phyloP scores from a whole-genome alignment of 2,113 vertebrate species.

The Heterochromis multidens region DNA sequence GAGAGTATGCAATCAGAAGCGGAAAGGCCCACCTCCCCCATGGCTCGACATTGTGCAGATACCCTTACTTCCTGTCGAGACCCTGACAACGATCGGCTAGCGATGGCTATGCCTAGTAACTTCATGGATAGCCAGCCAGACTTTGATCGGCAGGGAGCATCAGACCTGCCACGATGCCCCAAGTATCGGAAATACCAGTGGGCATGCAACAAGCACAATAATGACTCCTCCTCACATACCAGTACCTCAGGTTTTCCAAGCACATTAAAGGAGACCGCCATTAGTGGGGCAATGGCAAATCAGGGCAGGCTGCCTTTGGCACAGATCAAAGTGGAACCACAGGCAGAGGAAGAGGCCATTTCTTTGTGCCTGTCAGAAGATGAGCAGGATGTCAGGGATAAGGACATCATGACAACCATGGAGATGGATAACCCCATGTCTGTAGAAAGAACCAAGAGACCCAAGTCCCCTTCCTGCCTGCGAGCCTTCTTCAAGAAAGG shows the following conservation, averaged over 20 bases:
- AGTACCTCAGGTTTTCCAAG: conserved; percentile 99
- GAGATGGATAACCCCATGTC: conserved; percentile 82
- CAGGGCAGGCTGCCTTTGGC: conserved; percentile 79
- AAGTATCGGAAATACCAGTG: conserved; percentile 99
- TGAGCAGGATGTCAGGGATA: conserved; percentile 84
- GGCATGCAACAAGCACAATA: conserved; percentile 97
- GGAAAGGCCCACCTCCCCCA: conserved; percentile 81
- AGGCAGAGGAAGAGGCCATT: conserved; percentile 84
- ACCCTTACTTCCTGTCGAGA: conserved; percentile 76
- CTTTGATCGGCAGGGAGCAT: conserved; percentile 81
- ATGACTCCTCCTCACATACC: conserved; percentile 90
- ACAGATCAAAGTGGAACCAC: conserved; percentile 92
- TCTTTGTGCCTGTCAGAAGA: conserved; percentile 90
- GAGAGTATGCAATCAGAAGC: conserved; percentile 85
- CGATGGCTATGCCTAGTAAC: conserved; percentile 71
- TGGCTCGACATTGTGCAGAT: conserved; percentile 77
- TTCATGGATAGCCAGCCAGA: conserved; percentile 79
- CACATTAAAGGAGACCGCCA: conserved; percentile 85
- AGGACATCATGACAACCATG: conserved; percentile 85
- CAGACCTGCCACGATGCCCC: conserved; percentile 88
- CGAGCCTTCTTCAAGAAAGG: conserved; percentile 88
- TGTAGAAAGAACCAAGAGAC: conserved; percentile 78
- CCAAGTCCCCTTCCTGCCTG: conserved; percentile 86
- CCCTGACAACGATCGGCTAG: conserved; percentile 79
- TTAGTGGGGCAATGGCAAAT: conserved; percentile 66